Conservation (phyloP, 2,113 vertebrate genomes). For the Pantherophis guttatus region DNA sequence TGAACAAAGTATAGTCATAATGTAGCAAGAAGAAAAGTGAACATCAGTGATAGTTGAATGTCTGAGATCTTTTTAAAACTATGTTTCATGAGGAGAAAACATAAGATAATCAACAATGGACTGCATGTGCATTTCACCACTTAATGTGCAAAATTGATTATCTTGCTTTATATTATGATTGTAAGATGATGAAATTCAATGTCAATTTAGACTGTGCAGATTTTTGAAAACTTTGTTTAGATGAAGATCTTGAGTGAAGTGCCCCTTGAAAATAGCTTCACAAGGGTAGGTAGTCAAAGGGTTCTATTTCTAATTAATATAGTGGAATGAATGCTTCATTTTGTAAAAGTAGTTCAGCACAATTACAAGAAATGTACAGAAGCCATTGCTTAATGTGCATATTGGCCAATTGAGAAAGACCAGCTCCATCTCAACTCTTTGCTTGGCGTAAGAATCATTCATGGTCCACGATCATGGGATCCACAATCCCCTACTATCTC, state of each 20-base stretch:
- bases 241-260: background rate
- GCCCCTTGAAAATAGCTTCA: background rate
- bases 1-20: background rate
- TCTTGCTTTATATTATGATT: constrained; percentile 5
- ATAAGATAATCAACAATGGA: constrained; percentile 17
- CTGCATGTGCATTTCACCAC: background rate
- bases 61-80: constrained; percentile 14
- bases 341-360: background rate
- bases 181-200: background rate
- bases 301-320: background rate
- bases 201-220: background rate
- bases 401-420: background rate
- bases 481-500: background rate
- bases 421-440: background rate
- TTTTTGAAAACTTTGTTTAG: background rate
- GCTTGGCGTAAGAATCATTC: background rate
- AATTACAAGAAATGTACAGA: background rate
- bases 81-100: background rate
- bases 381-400: background rate
- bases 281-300: background rate
- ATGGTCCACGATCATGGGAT: background rate
- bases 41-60: constrained; percentile 13
- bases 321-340: background rate
- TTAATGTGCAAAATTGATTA: constrained; percentile 9
- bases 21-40: background rate